Evolutionary conservation across 2,888 invertebrate species (phyloP), one percentile per base, ranked within the genome.

Genomic region (Epistrophe eligans): DNA sequence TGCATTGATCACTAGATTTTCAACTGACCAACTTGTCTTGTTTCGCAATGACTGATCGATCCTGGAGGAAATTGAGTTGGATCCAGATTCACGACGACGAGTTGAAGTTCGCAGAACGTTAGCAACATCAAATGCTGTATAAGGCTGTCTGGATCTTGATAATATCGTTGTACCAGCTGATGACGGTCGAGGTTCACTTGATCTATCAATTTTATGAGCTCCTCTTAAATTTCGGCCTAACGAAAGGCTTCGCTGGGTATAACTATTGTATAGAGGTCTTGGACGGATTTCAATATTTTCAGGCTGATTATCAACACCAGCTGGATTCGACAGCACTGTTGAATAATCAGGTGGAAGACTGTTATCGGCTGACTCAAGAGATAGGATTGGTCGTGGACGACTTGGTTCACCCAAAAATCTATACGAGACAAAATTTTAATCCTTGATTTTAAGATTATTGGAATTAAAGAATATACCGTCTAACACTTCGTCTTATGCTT

Each of bases 401-500:
- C 89, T 89, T 9, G 89, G 58, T 60, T 90, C 89, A n/a, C 90
- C 90, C 1, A 90, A 66, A 24, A 90, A 88, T 62, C 90, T 90
- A 8, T 17, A 50, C 60, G n/a, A 32, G n/a, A 28, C 45, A 15
- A 19, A 24, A 5, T 58, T 55, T 15, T 19, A 28, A 32, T 38
- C 0, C 9, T 9, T n/a, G 4, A 10, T 15, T 28, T 64, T 13
- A 4, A 7, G 11, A 7, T 45, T 10, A 3, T 32, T 28, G 28
- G 2, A 6, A 17, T 32, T 35, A 48, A 8, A 13, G 15, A 60
- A 4, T 4, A 40, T 84, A 92, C 92, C 97, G 94, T 82, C 97
- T 93, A 66, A 97, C 96, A 92, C 97, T 97, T 74, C 97, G 94
- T 43, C 97, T 93, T 66, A 97, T 94, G 89, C 97, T 97, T 90